Evolutionary conservation across 92 coral and sea anemone species (phyloP).

Genomic region (Zoanthus solanderi): DNA sequence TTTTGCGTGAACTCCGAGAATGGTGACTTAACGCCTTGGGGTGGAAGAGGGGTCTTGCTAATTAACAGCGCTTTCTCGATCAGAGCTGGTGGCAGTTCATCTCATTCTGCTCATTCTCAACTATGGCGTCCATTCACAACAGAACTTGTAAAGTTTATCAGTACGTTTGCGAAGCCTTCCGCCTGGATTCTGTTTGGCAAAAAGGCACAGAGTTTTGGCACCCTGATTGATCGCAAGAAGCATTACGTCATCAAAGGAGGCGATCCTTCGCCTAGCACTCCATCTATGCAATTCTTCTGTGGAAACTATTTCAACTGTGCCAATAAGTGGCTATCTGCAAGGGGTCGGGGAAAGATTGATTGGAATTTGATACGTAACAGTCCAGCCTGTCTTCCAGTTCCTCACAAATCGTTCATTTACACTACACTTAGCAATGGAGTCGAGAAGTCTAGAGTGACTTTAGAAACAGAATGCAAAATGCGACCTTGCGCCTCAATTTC

Average conservation of each 20-base stretch:
- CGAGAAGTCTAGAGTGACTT: slow-evolving; percentile 11
- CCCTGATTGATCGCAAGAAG: slow-evolving; percentile 8
- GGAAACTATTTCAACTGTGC: slow-evolving; percentile 39
- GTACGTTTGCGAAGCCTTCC: slow-evolving; percentile 28
- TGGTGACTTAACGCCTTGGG: slow-evolving; percentile 30
- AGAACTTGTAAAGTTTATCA: slow-evolving; percentile 27
- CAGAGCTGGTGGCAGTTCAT: not conserved
- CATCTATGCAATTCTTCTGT: slow-evolving; percentile 24
- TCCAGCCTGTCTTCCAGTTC: not conserved
- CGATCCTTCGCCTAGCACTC: slow-evolving; percentile 18
- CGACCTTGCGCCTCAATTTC: not conserved
- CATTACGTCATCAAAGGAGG: slow-evolving; percentile 33
- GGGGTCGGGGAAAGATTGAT: slow-evolving; percentile 9
- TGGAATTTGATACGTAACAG: slow-evolving; percentile 23
- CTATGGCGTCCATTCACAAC: slow-evolving; percentile 27
- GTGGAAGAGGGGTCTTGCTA: slow-evolving; percentile 4
- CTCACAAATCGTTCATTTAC: slow-evolving; percentile 6
- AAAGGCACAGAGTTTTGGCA: slow-evolving; percentile 2
- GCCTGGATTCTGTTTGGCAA: slow-evolving; percentile 37
- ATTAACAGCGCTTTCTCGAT: slow-evolving; percentile 29
- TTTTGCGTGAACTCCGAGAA: slow-evolving; percentile 34
- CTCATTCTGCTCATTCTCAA: not conserved
- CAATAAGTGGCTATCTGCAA: slow-evolving; percentile 22
- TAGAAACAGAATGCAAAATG: slow-evolving; percentile 36
- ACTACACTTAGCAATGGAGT: not conserved